Conservation (phyloP, 2,797 vertebrate species). For the Amniataba percoides region DNA sequence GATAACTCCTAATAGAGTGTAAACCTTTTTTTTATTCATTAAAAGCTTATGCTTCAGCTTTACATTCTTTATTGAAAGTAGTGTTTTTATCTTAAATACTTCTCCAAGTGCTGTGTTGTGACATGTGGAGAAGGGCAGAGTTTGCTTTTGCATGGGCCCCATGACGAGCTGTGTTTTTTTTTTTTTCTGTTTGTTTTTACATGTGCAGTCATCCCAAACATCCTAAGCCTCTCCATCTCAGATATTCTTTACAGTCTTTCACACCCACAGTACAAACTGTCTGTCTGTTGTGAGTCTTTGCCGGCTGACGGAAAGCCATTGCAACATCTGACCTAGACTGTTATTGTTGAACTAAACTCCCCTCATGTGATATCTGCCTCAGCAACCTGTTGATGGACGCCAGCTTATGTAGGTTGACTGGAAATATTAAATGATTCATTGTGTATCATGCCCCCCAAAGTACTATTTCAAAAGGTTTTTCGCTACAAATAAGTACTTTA, state of each 20-base stretch:
- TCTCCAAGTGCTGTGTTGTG: not conserved
- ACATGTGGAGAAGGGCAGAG: not conserved
- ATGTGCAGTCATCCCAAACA: slow-evolving; percentile 38
- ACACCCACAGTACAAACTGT: slow-evolving; percentile 47
- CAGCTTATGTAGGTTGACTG: not conserved
- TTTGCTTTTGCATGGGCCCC: slow-evolving; percentile 9
- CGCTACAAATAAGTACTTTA: slow-evolving; percentile 1
- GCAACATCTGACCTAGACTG: slow-evolving; percentile 19
- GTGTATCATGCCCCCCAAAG: not conserved
- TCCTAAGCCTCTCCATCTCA: slow-evolving; percentile 51
- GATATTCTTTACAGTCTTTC: slow-evolving; percentile 51
- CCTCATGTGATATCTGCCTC: not conserved
- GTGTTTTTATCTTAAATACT: not conserved
- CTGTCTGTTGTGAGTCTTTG: slow-evolving; percentile 23
- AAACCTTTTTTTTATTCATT: not conserved
- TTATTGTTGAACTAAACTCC: not conserved
- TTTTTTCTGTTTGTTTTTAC: not conserved
- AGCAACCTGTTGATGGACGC: not conserved
- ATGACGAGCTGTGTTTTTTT: not conserved
- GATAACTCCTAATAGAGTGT: not conserved
- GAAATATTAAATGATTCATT: not conserved
- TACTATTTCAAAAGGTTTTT: not conserved
- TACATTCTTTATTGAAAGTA: not conserved
- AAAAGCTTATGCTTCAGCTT: not conserved
- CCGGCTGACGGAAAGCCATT: slow-evolving; percentile 23